Conservation (phyloP, 2,888 invertebrate species). For the Hermaeophaga mercurialis region DNA sequence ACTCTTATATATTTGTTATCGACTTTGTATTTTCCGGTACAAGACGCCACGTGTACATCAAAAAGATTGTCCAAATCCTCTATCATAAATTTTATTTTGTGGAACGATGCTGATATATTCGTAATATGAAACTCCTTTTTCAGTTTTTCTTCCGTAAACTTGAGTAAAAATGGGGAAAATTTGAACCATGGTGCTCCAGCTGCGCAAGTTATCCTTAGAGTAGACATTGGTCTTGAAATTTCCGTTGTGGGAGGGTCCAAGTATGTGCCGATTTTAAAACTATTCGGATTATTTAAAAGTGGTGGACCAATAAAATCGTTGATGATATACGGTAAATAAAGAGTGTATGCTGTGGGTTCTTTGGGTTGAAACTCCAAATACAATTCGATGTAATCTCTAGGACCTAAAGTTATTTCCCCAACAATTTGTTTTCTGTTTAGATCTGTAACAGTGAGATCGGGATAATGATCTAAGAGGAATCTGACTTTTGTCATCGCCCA, state of each 20-base stretch:
- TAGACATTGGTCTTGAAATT: not conserved
- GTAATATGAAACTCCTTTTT: constrained; percentile 25
- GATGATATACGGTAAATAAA: constrained; percentile 64
- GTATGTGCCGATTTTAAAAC: constrained; percentile 29
- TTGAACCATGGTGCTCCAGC: constrained; percentile 35
- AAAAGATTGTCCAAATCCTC: constrained; percentile 9
- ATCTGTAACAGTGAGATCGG: constrained; percentile 51
- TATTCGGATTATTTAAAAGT: constrained; percentile 42
- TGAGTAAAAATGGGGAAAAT: constrained; percentile 32
- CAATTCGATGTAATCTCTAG: constrained; percentile 47
- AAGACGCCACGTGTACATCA: constrained; percentile 2
- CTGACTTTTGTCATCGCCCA: constrained; percentile 42
- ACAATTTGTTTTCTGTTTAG: constrained; percentile 34
- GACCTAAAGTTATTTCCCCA: constrained; percentile 40
- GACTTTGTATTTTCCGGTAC: not conserved
- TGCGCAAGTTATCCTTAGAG: constrained; percentile 41
- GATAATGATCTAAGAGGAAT: constrained; percentile 51
- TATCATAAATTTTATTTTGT: constrained; percentile 8
- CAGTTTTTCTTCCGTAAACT: constrained; percentile 17
- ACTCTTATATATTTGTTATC: constrained; percentile 19
- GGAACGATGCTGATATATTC: constrained; percentile 21
- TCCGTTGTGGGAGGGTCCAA: constrained; percentile 8
- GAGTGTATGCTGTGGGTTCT: constrained; percentile 61
- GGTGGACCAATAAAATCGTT: constrained; percentile 66
- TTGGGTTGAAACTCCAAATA: constrained; percentile 56